A percentile compares a stretch with the other conserved stretches of the same genome.
Conservation (phyloP, 2,797 vertebrate genomes). For the Accipiter fasciatus region DNA sequence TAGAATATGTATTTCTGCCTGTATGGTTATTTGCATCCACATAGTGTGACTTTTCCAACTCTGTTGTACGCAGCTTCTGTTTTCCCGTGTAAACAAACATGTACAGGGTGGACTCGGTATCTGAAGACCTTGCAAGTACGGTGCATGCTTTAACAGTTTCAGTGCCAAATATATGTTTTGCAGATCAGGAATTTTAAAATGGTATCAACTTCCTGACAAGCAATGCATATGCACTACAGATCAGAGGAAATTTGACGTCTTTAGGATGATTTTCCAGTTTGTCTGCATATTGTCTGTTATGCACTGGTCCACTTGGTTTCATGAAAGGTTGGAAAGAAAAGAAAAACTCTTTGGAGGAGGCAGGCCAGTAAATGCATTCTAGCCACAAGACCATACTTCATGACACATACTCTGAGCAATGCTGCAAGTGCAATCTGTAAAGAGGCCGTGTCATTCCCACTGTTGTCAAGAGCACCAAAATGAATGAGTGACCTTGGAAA, state of each 20-base stretch:
- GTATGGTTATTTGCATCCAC: background rate
- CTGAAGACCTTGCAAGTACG: background rate
- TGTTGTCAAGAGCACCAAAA: background rate
- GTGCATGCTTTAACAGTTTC: background rate
- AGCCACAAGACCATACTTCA: background rate
- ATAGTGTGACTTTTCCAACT: background rate
- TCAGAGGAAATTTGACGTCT: background rate
- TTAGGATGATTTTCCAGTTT: background rate
- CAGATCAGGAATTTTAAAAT: background rate
- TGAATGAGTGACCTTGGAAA: background rate
- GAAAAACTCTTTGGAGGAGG: background rate
- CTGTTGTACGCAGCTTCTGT: background rate
- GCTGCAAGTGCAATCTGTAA: background rate
- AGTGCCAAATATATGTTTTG: background rate
- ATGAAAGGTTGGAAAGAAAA: background rate
- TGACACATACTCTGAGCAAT: rapidly evolving
- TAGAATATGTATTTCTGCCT: background rate
- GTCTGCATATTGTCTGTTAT: background rate
- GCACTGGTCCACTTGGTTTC: background rate
- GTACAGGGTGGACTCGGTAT: background rate
- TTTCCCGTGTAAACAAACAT: background rate
- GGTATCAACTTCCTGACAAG: background rate
- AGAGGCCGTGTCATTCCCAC: background rate
- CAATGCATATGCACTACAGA: background rate
- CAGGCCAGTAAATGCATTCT: background rate